Base-by-base conservation (phyloP, 1,140 invertebrate species). In the Helicorthomorpha holstii region DNA sequence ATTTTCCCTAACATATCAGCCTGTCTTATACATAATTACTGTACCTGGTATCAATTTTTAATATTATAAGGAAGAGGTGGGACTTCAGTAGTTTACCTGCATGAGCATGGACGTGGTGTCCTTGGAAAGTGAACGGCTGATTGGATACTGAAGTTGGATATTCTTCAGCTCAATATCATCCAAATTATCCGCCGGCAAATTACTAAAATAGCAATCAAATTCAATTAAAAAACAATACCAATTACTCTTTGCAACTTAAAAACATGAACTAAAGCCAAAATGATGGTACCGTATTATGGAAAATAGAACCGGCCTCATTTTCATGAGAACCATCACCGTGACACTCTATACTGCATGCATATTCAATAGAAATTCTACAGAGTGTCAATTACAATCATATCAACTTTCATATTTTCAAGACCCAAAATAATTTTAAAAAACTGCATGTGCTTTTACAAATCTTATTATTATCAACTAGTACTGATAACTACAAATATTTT, bases 81-180 rank as follows among this genome's bases (percentile, higher is more conserved):
- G n/a, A n/a, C n/a, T n/a, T n/a, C n/a, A n/a, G n/a, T n/a, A n/a
- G n/a, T 29, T 45, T 54, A 66, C 64, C 63, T 66, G 64, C 27
- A 66, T 59, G 2, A 65, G 48, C 42, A 63, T 60, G 22, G 59
- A 44, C 38, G 54, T 57, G 42, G 55, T 56, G 23, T 75, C 69
- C 69, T 75, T 69, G 38, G 73, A 81, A 26, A 77, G 63, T 0
- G 69, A 67, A 62, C 82, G 74, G 23, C 83, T 73, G 27, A 80
- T 74, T 26, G 83, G 81, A 64, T 83, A 85, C 69, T 89, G 83
- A 53, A 90, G 74, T 66, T 90, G 85, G 63, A 95, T 89, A 63
- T 85, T 89, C 64, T 86, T 86, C 64, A 95, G 70, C 70, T 95
- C 89, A 61, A 93, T 89, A 65, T 93, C 88, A 65, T 93, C 89